phyloP scores from a whole-genome alignment of 2,888 invertebrate species.

The Plemyria rubiginata region DNA sequence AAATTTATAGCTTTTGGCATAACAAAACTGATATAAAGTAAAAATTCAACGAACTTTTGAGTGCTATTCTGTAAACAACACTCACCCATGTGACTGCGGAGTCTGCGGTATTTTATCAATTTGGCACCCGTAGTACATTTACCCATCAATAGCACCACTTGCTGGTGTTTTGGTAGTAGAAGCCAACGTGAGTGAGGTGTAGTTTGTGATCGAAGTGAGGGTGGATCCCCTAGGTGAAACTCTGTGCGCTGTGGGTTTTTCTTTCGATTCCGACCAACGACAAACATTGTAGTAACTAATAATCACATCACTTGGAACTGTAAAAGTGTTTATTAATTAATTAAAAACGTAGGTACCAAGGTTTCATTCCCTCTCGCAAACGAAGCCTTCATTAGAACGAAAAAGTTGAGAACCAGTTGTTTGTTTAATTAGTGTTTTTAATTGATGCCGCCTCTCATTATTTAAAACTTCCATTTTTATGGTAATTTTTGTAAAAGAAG shows the following conservation, averaged over 20 bases:
- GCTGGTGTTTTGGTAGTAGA: too few relatives aligned
- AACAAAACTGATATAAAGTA: background rate
- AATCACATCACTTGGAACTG: background rate
- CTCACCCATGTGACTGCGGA: too few relatives aligned
- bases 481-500: too few relatives aligned
- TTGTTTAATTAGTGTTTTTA: constrained; percentile 25
- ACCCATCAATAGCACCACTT: too few relatives aligned
- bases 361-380: constrained; percentile 8
- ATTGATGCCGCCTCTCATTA: constrained; percentile 15
- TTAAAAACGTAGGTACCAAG: constrained; percentile 21
- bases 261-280: background rate
- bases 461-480: too few relatives aligned
- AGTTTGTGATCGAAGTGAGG: too few relatives aligned
- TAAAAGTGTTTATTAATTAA: constrained; percentile 13
- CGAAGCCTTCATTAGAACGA: constrained; percentile 15
- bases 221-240: too few relatives aligned
- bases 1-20: background rate
- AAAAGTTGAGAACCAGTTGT: constrained; percentile 21
- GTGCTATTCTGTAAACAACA: too few relatives aligned
- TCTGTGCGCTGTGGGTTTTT: background rate
- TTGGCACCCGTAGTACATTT: too few relatives aligned
- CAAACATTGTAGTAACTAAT: background rate
- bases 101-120: too few relatives aligned
- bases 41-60: too few relatives aligned
- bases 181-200: too few relatives aligned